Base-by-base conservation (phyloP, 2,113 vertebrate species). In the Caretta caretta region DNA sequence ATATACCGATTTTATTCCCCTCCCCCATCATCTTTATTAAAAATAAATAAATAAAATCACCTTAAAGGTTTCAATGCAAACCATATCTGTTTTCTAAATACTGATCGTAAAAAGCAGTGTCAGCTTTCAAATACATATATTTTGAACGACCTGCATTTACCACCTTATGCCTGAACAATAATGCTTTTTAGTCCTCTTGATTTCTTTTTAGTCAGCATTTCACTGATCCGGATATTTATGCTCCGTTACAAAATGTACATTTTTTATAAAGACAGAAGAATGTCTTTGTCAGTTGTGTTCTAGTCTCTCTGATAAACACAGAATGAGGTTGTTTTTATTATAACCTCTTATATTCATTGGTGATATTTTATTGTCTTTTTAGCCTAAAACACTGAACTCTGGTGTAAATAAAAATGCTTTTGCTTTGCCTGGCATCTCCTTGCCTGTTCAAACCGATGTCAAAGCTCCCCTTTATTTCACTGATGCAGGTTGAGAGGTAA, bases 391-490 rank as follows among this genome's bases (percentile, higher is more conserved):
- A 50, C 24, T 2, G 49, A 84, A n/a, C n/a, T 72, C n/a, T 6
- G 25, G 50, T 93, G 86, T 53, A 94, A 96, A 96, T 94, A 91
- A 95, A 96, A 97, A 81, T 78, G 46, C 50, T 81, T 53, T 84
- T 95, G 90, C 89, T 88, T 94, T 92, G 94, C 75, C 1, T 0
- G 42, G 59, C 95, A 65, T 72, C 86, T 92, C 90, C 87, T 96
- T 93, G 85, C 72, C 83, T 81, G n/a, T 91, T 96, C 86, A 88
- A 94, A 94, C 85, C 50, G 92, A 96, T 95, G 96, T 97, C 96
- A 83, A 94, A 69, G 79, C 13, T 91, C 84, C 89, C 95, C 17
- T 1, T 93, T 90, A 80, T 51, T 94, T 94, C 96, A 96, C 93
- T 90, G 89, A 87, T 53, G 31, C 4, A 20, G 95, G 93, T 96